Percentiles rank a stretch among this genome's conserved stretches.
phyloP scores from a whole-genome alignment of 2,888 invertebrate species.

The Caenorhabditis virilis region DNA sequence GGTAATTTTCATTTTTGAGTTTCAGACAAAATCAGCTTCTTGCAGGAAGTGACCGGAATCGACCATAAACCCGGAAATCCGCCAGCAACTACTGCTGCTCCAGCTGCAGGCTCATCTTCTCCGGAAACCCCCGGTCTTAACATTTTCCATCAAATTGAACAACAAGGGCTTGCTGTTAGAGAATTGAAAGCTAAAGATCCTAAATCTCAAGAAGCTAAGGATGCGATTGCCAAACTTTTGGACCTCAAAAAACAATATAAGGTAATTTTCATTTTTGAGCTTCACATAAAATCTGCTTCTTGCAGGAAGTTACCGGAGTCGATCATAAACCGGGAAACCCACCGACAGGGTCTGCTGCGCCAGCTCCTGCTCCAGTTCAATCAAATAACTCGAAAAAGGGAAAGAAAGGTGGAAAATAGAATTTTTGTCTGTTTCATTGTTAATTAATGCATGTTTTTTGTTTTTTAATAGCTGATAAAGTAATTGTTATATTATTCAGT shows the following conservation, averaged over 20 bases:
- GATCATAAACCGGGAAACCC: slow-evolving; percentile 53
- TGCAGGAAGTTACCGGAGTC: slow-evolving; percentile 74
- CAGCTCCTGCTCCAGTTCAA: slow-evolving; percentile 41
- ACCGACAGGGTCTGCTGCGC: slow-evolving; percentile 32
- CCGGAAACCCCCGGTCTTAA: slow-evolving; percentile 1
- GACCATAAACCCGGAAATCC: slow-evolving; percentile 37
- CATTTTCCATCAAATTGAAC: slow-evolving; percentile 58
- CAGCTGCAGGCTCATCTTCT: slow-evolving; percentile 7
- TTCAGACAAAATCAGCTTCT: neutral
- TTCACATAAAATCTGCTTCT: neutral
- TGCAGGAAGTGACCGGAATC: slow-evolving; percentile 14
- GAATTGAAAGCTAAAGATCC: slow-evolving; percentile 73
- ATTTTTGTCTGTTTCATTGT: too few relatives aligned
- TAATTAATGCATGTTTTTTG: neutral
- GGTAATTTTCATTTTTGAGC: slow-evolving; percentile 24
- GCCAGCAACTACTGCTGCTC: slow-evolving; percentile 19
- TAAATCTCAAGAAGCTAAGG: slow-evolving; percentile 71
- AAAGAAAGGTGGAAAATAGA: too few relatives aligned
- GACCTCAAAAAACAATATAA: slow-evolving; percentile 81
- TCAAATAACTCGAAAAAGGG: too few relatives aligned
- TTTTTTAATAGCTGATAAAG: too few relatives aligned
- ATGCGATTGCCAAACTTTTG: slow-evolving; percentile 75
- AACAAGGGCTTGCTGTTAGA: slow-evolving; percentile 77
- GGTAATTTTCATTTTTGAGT: slow-evolving; percentile 24
- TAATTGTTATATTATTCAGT: too few relatives aligned